Evolutionary conservation across 2,113 vertebrate genomes (phyloP), one percentile per base, ranked within the genome.

Genomic region (Tupaia chinensis): DNA sequence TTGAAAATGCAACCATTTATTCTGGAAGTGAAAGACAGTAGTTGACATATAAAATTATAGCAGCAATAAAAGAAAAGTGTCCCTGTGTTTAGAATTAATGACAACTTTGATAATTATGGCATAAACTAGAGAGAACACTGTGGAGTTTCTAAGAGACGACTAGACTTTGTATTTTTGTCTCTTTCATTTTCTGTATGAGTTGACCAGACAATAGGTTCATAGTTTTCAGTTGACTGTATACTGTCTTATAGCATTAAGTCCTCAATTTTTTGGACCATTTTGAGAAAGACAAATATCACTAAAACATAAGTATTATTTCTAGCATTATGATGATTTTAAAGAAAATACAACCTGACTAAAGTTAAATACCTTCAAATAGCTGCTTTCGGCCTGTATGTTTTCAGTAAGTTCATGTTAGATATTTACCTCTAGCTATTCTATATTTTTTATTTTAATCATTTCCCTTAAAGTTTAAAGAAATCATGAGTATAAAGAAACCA

Each of bases 211-310:
- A 98, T 97, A 97, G 80, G 87, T 83, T 98, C 94, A 94, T 94
- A 53, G 20, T 95, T 97, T 98, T 97, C 97, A 96, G 65, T 84
- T 97, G 87, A 95, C 83, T 97, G 87, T 97, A 97, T 98, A 97
- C 58, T 92, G 11, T 92, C 93, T 95, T 97, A 94, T 91, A 97
- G 79, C 69, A 96, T 97, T 92, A 97, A 95, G 44, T 92, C 88
- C 79, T 97, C 98, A 98, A 97, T 97, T 98, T 96, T 98, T 96
- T 98, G 94, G 94, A 91, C 92, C 93, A 97, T 97, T 98, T 97
- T 89, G 70, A 97, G 72, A 94, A 97, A 93, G 96, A 97, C 88
- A 92, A 96, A 76, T 92, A 95, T 93, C 80, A 96, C 22, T 95
- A 94, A 96, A 96, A 97, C 60, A 61, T 77, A 3, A 3, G 74